phyloP scores from a whole-genome alignment of 2,113 vertebrate species.

The Oenanthe oenanthe region DNA sequence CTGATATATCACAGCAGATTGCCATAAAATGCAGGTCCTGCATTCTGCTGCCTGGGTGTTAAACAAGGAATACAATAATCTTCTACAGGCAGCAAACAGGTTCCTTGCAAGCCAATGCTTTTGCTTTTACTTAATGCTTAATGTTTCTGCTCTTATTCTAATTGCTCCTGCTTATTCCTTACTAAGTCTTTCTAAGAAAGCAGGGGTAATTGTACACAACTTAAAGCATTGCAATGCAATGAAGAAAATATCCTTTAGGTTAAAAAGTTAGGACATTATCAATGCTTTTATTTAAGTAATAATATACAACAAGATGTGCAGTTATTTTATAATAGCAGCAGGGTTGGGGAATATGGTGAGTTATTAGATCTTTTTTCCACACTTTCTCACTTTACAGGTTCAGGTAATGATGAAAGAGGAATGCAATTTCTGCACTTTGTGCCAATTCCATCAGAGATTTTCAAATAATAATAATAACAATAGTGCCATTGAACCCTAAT shows the following conservation, averaged over 20 bases:
- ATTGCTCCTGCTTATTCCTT: slow-evolving; percentile 67
- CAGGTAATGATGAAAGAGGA: neutral
- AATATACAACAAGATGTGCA: neutral
- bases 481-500: neutral
- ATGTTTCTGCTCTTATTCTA: slow-evolving; percentile 65
- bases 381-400: neutral
- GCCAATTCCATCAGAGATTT: neutral
- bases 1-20: neutral
- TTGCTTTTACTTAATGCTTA: slow-evolving; percentile 8
- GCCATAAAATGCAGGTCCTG: neutral
- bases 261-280: slow-evolving; percentile 22
- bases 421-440: neutral
- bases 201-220: slow-evolving; percentile 60
- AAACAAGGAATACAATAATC: slow-evolving; percentile 7
- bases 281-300: slow-evolving; percentile 4
- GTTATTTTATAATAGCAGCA: neutral
- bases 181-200: slow-evolving; percentile 47
- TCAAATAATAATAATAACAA: neutral
- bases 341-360: neutral
- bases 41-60: neutral
- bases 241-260: slow-evolving; percentile 10
- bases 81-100: slow-evolving; percentile 8
- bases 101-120: slow-evolving; percentile 1
- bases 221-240: slow-evolving; percentile 15
- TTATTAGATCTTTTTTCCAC: neutral